Base-by-base conservation (phyloP, 1,140 invertebrate genomes). In the Penaeus chinensis region DNA sequence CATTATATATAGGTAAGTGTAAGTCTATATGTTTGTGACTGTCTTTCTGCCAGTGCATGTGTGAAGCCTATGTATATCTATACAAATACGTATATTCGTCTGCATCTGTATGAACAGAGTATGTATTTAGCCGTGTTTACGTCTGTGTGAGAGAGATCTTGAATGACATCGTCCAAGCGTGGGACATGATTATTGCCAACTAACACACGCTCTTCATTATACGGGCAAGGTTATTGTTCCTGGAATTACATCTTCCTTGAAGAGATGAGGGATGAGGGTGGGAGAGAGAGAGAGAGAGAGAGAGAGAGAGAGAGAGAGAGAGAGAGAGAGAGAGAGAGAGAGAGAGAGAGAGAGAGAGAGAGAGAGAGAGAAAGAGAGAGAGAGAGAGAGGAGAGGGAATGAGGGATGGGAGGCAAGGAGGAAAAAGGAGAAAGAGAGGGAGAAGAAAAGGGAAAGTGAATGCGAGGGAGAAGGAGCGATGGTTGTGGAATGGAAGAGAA, bases 301-400 rank as follows among this genome's bases (percentile, higher is more conserved):
- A n/a, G 19, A 65, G 42, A 24, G 78, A 60, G 78, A 80, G 47
- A 80, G 42, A 80, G 42, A 61, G 78, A 80, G 0, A 62, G 60
- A 80, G 54, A 60, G 60, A 22, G 60, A 27, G 60, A 18, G 54
- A 54, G 60, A 22, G 78, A 27, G 47, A 54, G 27, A 60, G 60
- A 22, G 60, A 80, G 60, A 47, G 62, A 69, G 63, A 22, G 20
- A 65, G 10, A 22, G 20, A 47, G 22, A 7, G 27, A 65, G 32
- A 42, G 27, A 42, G 27, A 65, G 18, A 65, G 13, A 65, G 47
- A 54, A 4, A n/a, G 60, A 69, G 27, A 82, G 24, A 69, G 22
- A 65, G 0, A 22, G 7, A 42, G 27, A 11, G 11, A 20, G 2
- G 18, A 11, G 11, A 20, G 32, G 20, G 63, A 24, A 11, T 42